phyloP scores from a whole-genome alignment of 2,888 invertebrate species.

The Drepana falcataria region DNA sequence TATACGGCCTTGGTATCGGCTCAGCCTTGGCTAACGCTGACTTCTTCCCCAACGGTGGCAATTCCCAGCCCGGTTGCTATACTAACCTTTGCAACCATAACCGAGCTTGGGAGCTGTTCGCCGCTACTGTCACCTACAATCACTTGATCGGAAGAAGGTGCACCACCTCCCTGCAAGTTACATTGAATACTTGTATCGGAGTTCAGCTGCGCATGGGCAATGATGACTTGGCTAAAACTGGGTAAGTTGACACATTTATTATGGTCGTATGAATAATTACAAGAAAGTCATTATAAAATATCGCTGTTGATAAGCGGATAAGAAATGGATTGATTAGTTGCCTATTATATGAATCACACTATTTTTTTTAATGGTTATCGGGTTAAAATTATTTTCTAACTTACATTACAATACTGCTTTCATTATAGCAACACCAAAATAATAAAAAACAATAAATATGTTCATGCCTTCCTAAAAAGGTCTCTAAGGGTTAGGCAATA shows the following conservation, averaged over 20 bases:
- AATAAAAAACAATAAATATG: too few relatives aligned
- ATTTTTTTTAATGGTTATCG: too few relatives aligned
- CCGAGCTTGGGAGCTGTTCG: conserved; percentile 44
- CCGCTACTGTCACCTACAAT: conserved; percentile 34
- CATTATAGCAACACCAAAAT: too few relatives aligned
- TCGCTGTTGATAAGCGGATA: too few relatives aligned
- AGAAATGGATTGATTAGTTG: too few relatives aligned
- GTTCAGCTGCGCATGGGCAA: conserved; percentile 38
- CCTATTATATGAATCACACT: too few relatives aligned
- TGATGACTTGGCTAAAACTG: conserved; percentile 33
- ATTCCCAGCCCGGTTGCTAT: conserved; percentile 41
- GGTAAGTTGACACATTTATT: conserved; percentile 28
- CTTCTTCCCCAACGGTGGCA: conserved; percentile 79
- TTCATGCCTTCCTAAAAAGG: too few relatives aligned
- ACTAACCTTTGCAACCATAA: conserved; percentile 43
- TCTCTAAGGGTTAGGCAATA: too few relatives aligned
- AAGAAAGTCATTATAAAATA: too few relatives aligned
- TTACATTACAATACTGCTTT: too few relatives aligned
- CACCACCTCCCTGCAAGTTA: conserved; percentile 23
- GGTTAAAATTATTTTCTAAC: too few relatives aligned
- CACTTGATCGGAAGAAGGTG: conserved; percentile 39
- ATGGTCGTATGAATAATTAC: too few relatives aligned
- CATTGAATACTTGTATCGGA: conserved; percentile 36
- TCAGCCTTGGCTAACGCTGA: conserved; percentile 67
- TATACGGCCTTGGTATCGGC: conserved; percentile 60